Evolutionary conservation across 2,113 vertebrate genomes (phyloP).

Genomic region (Haplotaxodon microlepis): DNA sequence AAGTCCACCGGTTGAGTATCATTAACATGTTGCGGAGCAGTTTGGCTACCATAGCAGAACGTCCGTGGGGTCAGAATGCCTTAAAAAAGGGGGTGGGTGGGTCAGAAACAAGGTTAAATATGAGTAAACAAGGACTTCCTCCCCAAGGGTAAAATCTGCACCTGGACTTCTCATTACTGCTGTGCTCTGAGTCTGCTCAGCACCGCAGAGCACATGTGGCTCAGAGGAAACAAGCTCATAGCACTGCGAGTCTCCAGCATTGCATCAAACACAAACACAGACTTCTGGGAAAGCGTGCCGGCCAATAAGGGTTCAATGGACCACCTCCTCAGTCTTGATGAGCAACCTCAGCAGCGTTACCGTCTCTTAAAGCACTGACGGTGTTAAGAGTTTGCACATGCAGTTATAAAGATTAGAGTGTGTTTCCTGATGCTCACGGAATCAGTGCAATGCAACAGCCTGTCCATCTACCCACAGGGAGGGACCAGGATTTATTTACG

Average conservation of each 20-base stretch:
- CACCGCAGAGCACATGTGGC: conserved; percentile 41
- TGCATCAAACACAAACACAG: conserved; percentile 1
- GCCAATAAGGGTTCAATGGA: background rate
- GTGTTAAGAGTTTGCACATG: background rate
- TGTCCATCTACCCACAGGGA: background rate
- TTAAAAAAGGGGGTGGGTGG: background rate
- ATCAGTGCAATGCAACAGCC: background rate
- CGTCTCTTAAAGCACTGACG: background rate
- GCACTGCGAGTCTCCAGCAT: conserved; percentile 20
- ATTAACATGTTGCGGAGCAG: background rate
- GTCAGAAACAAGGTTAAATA: conserved; percentile 39
- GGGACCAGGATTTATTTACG: conserved; percentile 2
- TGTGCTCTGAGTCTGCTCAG: conserved; percentile 6
- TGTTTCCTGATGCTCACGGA: background rate
- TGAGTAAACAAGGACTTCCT: conserved; percentile 62
- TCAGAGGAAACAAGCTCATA: conserved; percentile 55
- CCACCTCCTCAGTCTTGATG: background rate
- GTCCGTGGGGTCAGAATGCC: background rate
- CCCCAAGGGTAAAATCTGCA: conserved; percentile 50
- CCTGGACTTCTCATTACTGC: conserved; percentile 60
- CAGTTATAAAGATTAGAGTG: background rate
- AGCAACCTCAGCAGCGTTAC: background rate
- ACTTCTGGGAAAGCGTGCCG: background rate
- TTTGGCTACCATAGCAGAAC: background rate
- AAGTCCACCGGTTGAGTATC: background rate